A percentile compares a stretch with the other conserved stretches of the same genome.
Evolutionary conservation across 2,888 invertebrate species (phyloP).

Genomic region (Archips crataeganus): DNA sequence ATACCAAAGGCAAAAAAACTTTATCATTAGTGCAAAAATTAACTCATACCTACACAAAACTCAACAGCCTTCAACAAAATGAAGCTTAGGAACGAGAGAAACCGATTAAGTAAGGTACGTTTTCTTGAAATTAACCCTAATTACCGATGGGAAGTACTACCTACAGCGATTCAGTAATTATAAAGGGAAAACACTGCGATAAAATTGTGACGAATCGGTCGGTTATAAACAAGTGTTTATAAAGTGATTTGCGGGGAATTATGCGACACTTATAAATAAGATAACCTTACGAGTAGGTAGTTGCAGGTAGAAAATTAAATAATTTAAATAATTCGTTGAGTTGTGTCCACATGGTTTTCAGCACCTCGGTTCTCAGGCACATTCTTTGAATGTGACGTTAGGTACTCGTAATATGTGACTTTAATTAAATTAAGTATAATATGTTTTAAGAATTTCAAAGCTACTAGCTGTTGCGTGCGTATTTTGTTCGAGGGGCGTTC

Average conservation of each 20-base stretch:
- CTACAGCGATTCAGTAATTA: neutral
- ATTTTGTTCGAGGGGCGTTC: no score
- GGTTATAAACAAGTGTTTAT: neutral
- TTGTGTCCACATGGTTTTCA: neutral
- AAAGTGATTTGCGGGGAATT: neutral
- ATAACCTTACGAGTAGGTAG: neutral
- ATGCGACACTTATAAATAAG: neutral
- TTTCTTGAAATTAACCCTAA: neutral
- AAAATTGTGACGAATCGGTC: neutral
- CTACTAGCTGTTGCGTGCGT: neutral
- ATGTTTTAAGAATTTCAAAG: neutral
- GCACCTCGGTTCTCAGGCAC: neutral
- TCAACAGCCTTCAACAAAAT: neutral
- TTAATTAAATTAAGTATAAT: neutral
- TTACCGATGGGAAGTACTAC: neutral
- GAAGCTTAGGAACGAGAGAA: neutral
- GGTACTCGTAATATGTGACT: no score
- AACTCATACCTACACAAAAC: no score
- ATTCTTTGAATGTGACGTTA: neutral
- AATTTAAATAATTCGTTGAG: neutral
- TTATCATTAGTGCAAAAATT: no score
- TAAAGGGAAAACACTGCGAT: neutral
- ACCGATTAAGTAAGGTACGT: neutral
- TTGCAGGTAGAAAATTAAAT: no score
- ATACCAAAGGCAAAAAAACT: no score